A percentile compares a stretch with the other conserved stretches of the same genome.
Evolutionary conservation across 2,888 invertebrate genomes (phyloP).

Genomic region (Lasioglossum zephyrum): DNA sequence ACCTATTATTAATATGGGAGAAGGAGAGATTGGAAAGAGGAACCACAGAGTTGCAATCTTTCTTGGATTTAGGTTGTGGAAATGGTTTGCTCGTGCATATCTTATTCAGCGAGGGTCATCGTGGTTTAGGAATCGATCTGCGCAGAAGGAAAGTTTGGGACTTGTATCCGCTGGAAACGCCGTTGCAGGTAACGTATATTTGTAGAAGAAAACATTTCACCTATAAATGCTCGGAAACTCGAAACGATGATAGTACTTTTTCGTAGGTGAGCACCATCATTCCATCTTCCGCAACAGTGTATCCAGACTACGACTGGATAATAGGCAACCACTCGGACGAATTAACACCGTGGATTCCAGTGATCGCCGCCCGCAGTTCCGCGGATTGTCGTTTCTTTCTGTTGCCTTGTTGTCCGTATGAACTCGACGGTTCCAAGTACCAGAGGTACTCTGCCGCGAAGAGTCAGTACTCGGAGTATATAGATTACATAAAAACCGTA

Average conservation of each 20-base stretch:
- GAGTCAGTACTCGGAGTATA: constrained; percentile 92
- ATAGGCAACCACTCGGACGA: constrained; percentile 99
- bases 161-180: constrained; percentile 88
- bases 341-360: constrained; percentile 99
- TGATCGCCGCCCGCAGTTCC: constrained; percentile 93
- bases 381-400: constrained; percentile 92
- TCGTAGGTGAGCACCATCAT: constrained; percentile 88
- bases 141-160: constrained; percentile 95
- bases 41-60: constrained; percentile 85
- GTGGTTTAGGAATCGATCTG: constrained; percentile 93
- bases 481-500: constrained; percentile 88
- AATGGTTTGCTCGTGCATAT: constrained; percentile 97
- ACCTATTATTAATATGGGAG: constrained; percentile 93
- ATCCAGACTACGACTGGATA: constrained; percentile 94
- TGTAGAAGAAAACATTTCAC: background rate
- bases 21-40: constrained; percentile 85
- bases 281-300: constrained; percentile 88
- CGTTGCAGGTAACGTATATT: constrained; percentile 87
- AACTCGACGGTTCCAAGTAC: constrained; percentile 95
- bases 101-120: constrained; percentile 92
- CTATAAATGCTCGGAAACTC: background rate
- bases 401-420: constrained; percentile 97
- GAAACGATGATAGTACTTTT: constrained; percentile 24
- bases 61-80: constrained; percentile 98
- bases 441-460: constrained; percentile 88